Conservation (phyloP, 2,888 invertebrate genomes). For the Lycaena phlaeas region DNA sequence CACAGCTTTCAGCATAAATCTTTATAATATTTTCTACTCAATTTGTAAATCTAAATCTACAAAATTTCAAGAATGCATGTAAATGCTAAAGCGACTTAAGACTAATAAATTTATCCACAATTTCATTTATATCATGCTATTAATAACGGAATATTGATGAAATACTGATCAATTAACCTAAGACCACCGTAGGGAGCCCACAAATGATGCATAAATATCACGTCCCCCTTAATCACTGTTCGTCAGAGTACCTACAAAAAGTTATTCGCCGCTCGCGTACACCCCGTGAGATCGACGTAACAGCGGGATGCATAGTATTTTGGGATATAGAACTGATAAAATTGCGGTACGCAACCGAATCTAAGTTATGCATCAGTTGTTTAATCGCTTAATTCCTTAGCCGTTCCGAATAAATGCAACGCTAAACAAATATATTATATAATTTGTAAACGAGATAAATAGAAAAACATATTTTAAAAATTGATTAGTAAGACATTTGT, state of each 20-base stretch:
- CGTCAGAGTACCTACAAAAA: constrained; percentile 37
- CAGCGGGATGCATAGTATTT: constrained; percentile 40
- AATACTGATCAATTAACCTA: constrained; percentile 54
- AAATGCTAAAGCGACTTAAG: background rate
- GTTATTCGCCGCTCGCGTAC: constrained; percentile 38
- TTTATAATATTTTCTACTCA: too few species aligned
- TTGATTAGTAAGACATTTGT: too few species aligned
- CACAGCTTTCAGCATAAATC: too few species aligned
- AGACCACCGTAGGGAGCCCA: constrained; percentile 43
- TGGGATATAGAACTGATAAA: background rate
- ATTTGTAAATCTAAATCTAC: too few species aligned
- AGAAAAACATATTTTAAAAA: too few species aligned
- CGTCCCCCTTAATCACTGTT: constrained; percentile 46
- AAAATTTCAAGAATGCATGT: too few species aligned
- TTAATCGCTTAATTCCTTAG: background rate
- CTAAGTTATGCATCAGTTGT: background rate
- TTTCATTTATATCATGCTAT: constrained; percentile 20
- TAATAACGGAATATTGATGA: constrained; percentile 52
- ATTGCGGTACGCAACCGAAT: background rate
- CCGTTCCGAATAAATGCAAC: background rate
- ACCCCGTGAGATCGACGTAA: constrained; percentile 37
- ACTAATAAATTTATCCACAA: background rate
- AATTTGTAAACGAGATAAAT: too few species aligned
- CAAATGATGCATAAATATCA: constrained; percentile 56
- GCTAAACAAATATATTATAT: background rate